Evolutionary conservation across 2,888 invertebrate genomes (phyloP).

Genomic region (Gasteruption jaculator): DNA sequence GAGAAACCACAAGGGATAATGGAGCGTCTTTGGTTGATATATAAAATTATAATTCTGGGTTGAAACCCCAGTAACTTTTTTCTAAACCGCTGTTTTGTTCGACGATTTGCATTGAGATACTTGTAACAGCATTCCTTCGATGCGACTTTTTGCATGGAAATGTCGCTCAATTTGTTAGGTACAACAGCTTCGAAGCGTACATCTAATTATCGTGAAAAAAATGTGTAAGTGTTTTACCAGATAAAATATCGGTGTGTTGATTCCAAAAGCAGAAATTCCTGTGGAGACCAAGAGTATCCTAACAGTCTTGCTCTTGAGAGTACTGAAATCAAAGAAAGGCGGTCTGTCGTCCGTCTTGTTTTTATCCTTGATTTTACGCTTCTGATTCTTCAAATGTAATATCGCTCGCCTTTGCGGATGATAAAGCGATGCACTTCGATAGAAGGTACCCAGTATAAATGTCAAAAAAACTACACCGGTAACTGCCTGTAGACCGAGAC

Average conservation of each 20-base stretch:
- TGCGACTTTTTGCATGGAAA: too few relatives aligned
- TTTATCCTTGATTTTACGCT: slow-evolving; percentile 76
- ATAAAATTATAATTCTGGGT: too few relatives aligned
- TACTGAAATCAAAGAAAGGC: slow-evolving; percentile 83
- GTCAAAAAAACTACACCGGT: slow-evolving; percentile 80
- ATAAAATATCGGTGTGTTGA: slow-evolving; percentile 81
- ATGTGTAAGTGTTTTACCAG: slow-evolving; percentile 60
- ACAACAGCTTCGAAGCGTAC: too few relatives aligned
- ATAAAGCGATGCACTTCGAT: slow-evolving; percentile 82
- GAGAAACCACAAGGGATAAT: too few relatives aligned
- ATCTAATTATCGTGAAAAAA: too few relatives aligned
- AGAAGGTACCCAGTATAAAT: slow-evolving; percentile 81
- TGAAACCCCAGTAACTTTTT: too few relatives aligned
- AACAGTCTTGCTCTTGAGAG: slow-evolving; percentile 78
- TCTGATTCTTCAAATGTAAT: slow-evolving; percentile 83
- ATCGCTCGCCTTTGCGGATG: slow-evolving; percentile 84
- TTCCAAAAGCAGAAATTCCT: slow-evolving; percentile 76
- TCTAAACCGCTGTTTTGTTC: background rate
- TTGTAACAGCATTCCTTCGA: too few relatives aligned
- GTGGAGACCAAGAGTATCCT: slow-evolving; percentile 77
- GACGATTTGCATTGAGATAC: too few relatives aligned
- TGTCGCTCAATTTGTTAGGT: too few relatives aligned
- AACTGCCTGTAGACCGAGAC: slow-evolving; percentile 77
- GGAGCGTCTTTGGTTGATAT: background rate
- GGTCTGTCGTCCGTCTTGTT: slow-evolving; percentile 73